A percentile compares a stretch with the other conserved stretches of the same genome.
Conservation (phyloP, 2,888 invertebrate species). For the Chouioia cunea region DNA sequence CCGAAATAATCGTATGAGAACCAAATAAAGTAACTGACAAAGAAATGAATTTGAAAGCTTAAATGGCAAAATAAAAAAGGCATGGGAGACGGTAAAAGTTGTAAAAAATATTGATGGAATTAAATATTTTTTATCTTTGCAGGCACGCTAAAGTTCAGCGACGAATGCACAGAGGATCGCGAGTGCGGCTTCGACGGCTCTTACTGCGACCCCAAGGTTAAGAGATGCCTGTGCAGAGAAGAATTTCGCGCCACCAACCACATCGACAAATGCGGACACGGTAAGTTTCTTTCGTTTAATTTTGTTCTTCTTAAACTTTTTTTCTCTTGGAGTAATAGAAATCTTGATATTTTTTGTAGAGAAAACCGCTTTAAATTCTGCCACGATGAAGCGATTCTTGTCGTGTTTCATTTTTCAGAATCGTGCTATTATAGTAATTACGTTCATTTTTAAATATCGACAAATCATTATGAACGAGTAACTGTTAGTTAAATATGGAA, state of each 20-base stretch:
- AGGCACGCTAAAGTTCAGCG: constrained; percentile 80
- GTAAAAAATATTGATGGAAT: no score
- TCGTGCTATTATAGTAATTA: no score
- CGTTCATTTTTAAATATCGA: no score
- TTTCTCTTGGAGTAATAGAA: background rate
- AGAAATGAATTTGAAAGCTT: constrained; percentile 1
- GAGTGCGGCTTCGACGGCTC: constrained; percentile 85
- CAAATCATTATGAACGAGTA: no score
- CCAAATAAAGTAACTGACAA: constrained; percentile 2
- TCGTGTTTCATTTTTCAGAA: no score
- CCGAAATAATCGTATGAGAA: background rate
- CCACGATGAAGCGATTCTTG: no score
- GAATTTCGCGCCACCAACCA: constrained; percentile 84
- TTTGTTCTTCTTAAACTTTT: background rate
- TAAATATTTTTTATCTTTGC: constrained; percentile 59
- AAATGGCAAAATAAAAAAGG: no score
- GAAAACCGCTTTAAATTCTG: no score
- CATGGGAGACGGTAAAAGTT: no score
- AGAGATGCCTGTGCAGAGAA: constrained; percentile 80
- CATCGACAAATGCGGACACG: constrained; percentile 86
- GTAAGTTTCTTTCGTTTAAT: constrained; percentile 70
- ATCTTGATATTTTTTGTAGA: no score
- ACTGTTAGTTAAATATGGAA: no score
- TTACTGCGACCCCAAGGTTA: constrained; percentile 78
- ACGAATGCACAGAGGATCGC: constrained; percentile 77